phyloP scores from a whole-genome alignment of 2,113 vertebrate species.

The Zosterops pallidus region DNA sequence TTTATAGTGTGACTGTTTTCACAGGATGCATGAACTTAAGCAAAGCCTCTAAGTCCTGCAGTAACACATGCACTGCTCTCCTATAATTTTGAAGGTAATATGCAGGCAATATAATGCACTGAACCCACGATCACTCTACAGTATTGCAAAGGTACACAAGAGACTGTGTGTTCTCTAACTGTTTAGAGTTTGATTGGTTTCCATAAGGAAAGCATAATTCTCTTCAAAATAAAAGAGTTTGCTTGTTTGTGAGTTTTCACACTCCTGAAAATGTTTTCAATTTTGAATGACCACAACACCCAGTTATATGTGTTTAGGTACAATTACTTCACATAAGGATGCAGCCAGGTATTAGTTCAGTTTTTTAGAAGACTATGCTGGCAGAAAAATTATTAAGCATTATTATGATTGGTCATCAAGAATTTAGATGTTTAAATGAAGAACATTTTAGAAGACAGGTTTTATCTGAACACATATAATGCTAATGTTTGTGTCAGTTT shows the following conservation, averaged over 20 bases:
- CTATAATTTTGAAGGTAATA: neutral
- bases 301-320: neutral
- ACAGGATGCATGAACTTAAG: neutral
- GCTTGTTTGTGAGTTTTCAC: neutral
- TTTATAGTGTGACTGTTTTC: neutral
- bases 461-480: conserved; percentile 59
- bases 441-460: conserved; percentile 59
- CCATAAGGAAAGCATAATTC: neutral
- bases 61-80: neutral
- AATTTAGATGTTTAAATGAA: conserved; percentile 60
- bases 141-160: neutral
- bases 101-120: neutral
- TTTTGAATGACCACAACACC: neutral
- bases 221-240: neutral
- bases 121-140: neutral
- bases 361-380: conserved; percentile 31
- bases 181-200: neutral
- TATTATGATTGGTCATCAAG: conserved; percentile 30
- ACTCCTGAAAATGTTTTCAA: neutral
- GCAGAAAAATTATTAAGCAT: conserved; percentile 49
- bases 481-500: conserved; percentile 65
- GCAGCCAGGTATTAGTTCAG: neutral
- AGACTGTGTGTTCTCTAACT: neutral
- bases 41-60: neutral
- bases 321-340: neutral